Conservation (phyloP, 2,113 vertebrate species). For the Campylomormyrus tamandua region DNA sequence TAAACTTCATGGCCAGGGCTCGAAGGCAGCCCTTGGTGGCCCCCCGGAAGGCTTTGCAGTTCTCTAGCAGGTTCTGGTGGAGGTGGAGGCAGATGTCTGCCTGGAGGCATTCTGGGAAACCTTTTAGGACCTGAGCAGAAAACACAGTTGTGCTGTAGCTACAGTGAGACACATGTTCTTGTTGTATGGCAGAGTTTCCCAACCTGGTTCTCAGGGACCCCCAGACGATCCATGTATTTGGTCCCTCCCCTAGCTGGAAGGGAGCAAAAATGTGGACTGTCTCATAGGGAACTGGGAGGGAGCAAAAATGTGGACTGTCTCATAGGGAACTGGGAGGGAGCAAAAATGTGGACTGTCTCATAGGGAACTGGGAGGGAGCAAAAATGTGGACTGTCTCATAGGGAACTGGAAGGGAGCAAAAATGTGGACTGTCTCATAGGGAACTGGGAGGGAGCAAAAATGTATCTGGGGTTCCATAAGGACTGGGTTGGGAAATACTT, state of each 20-base stretch:
- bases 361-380: too few species aligned
- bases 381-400: too few species aligned
- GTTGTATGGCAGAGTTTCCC: neutral
- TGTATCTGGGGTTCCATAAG: neutral
- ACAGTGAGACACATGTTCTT: neutral
- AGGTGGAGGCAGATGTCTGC: conserved; percentile 97
- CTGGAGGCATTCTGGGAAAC: conserved; percentile 97
- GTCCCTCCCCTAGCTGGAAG: neutral
- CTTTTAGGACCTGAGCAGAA: conserved; percentile 84
- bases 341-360: neutral
- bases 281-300: too few species aligned
- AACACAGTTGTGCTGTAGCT: conserved; percentile 6
- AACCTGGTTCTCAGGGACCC: neutral
- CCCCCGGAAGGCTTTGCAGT: conserved; percentile 85
- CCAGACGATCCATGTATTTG: neutral
- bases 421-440: too few species aligned
- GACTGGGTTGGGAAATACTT: neutral
- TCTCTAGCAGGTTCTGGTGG: conserved; percentile 86
- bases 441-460: too few species aligned
- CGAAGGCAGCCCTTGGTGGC: conserved; percentile 95
- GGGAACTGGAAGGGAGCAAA: neutral
- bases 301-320: too few species aligned
- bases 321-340: too few species aligned
- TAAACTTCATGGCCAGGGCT: conserved; percentile 96
- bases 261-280: too few species aligned